Evolutionary conservation across 2,888 invertebrate genomes (phyloP), one percentile per base, ranked within the genome.

Genomic region (Drosophila meridionalis): DNA sequence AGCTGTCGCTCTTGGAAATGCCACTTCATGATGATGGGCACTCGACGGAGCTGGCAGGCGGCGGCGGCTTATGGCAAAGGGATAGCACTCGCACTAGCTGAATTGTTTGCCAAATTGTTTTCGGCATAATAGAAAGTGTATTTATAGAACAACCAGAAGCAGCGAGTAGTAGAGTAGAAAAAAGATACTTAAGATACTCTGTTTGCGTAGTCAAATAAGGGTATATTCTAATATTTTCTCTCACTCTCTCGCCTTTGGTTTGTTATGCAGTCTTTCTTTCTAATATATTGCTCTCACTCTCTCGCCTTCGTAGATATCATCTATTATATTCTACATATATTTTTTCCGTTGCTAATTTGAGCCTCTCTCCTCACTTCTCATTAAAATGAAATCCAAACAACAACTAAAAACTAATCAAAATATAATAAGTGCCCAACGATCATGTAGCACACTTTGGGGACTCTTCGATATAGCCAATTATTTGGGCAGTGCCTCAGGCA

Each of bases 31-130:
- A 58, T 69, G 62, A 63, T 63, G 62, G 65, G 65, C 59, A 42
- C 66, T 72, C 58, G 61, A 56, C 73, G 64, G 53, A 40, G 69
- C 63, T 53, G 73, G 42, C 34, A 3, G 34, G 3, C 9, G 34
- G 3, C 9, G 34, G 45, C 59, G 42, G 77, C 77, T 77, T 73
- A 67, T 53, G 61, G 38, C 53, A 69, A 77, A 67, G 70, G 55
- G 66, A 70, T 64, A 48, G 20, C 64, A 53, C 60, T 64, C 38
- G 56, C 68, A 68, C 50, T 76, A 36, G 36, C 61, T 34, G 52
- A 82, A 85, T 83, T 83, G 78, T 83, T 81, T 84, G 70, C 67
- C 61, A 74, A 79, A 80, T 82, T 82, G 78, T 78, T 80, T 64
- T 64, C 30, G 73, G 55, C 79, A 66, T 81, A 73, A 77, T 77